Base-by-base conservation (phyloP, 2,113 vertebrate species). In the Tragelaphus strepsiceros region DNA sequence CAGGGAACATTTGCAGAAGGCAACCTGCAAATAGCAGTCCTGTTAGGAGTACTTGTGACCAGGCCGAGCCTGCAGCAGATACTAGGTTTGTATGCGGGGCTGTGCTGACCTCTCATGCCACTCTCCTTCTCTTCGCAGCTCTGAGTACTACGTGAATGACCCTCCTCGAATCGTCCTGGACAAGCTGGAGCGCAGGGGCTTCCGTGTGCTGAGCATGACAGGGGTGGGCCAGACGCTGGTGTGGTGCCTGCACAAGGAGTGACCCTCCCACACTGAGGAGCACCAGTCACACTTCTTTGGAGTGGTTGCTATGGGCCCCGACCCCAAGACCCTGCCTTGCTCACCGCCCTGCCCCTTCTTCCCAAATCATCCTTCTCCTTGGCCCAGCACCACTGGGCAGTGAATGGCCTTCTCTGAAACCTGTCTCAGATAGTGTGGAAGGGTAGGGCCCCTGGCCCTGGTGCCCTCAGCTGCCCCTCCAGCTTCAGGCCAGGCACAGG, bases 151-250 rank as follows among this genome's bases (percentile, higher is more conserved):
- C 1, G 99, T 99, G 98, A 99, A 99, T 0, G 99, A 99, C 0
- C 99, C 99, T 0, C 99, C 99, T 0, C 99, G 99, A 3, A n/a
- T 99, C 39, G 99, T 99, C 62, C 87, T 99, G 98, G 98, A 99
- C 99, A 99, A 99, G 98, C 99, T 99, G 98, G 99, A 99, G 98
- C 99, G 98, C 98, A 97, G 98, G 0, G 99, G 99, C 81, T 99
- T 99, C 98, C 99, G 98, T 0, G 99, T 99, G 96, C 93, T 99
- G 97, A 98, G 99, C 97, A 99, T 99, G 99, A 99, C 99, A 0
- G 99, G 99, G 0, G 99, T 99, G 97, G 99, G 99, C 49, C 99
- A 99, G 99, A 99, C 99, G 0, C 96, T 99, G 98, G 99, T 99
- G 97, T 99, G 99, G 99, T 99, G 99, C 98, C 99, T 99, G 64